phyloP scores from a whole-genome alignment of 2,113 vertebrate species.

The Oophaga pumilio region DNA sequence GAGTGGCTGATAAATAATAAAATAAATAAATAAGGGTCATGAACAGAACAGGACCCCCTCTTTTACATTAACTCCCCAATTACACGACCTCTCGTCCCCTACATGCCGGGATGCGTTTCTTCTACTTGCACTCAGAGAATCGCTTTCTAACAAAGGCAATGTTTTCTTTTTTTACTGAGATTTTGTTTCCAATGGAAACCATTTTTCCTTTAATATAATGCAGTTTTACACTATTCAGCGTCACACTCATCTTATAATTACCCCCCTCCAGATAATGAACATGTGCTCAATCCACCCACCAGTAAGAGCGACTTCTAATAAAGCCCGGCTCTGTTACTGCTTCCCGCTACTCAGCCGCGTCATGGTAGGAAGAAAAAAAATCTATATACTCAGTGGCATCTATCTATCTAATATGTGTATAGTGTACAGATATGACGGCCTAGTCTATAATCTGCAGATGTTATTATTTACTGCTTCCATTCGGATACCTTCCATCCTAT shows the following conservation, averaged over 20 bases:
- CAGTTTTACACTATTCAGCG: background rate
- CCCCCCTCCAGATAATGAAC: conserved; percentile 20
- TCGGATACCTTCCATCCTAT: too few species aligned
- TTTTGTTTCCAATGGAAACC: conserved; percentile 7
- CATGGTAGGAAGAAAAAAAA: background rate
- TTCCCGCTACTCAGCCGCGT: background rate
- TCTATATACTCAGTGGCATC: background rate
- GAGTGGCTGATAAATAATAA: too few species aligned
- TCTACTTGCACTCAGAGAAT: background rate
- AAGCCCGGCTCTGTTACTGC: background rate
- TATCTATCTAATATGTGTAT: background rate
- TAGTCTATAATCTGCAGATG: background rate
- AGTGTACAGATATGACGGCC: background rate
- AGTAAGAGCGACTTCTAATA: background rate
- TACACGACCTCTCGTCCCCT: too few species aligned
- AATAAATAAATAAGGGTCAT: background rate
- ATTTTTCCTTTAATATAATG: conserved; percentile 8
- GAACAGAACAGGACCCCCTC: background rate
- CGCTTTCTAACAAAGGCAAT: background rate
- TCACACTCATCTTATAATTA: conserved; percentile 31
- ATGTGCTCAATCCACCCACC: background rate
- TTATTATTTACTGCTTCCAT: too few species aligned
- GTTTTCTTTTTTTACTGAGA: background rate
- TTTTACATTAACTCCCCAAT: too few species aligned
- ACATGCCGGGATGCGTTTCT: background rate